Conservation (phyloP, 2,888 invertebrate species). For the Xestoiulus laeticollis region DNA sequence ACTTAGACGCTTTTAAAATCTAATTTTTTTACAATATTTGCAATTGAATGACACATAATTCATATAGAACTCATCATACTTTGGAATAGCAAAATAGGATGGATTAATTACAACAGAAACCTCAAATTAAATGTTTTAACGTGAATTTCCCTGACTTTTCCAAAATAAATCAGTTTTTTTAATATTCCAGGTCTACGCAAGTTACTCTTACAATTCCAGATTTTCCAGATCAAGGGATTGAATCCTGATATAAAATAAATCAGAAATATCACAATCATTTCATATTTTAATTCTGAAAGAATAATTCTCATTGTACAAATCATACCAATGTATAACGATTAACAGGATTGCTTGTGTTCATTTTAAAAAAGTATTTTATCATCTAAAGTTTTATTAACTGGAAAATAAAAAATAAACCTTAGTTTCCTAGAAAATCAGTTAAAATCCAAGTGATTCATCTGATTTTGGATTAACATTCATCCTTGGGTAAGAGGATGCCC, state of each 20-base stretch:
- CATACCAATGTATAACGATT: conserved; percentile 29
- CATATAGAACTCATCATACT: too few species aligned
- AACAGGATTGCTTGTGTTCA: conserved; percentile 23
- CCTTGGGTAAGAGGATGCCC: neutral
- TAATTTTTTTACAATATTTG: too few species aligned
- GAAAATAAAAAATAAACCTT: conserved; percentile 38
- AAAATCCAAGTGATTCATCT: neutral
- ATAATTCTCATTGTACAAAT: conserved; percentile 38
- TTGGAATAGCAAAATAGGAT: too few species aligned
- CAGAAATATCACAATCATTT: neutral
- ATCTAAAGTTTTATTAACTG: conserved; percentile 17
- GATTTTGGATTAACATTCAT: conserved; percentile 1
- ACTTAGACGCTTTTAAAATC: too few species aligned
- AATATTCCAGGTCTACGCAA: too few species aligned
- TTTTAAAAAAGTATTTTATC: conserved; percentile 38
- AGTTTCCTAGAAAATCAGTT: conserved; percentile 34
- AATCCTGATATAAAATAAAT: neutral
- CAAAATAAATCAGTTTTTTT: too few species aligned
- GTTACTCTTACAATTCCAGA: too few species aligned
- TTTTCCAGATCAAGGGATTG: too few species aligned
- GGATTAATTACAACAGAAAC: too few species aligned
- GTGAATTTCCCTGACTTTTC: too few species aligned
- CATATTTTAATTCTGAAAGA: conserved; percentile 41
- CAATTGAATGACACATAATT: too few species aligned
- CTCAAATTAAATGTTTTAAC: too few species aligned